Conservation (phyloP, 2,888 invertebrate genomes). For the Hirtodrosophila histrioides region DNA sequence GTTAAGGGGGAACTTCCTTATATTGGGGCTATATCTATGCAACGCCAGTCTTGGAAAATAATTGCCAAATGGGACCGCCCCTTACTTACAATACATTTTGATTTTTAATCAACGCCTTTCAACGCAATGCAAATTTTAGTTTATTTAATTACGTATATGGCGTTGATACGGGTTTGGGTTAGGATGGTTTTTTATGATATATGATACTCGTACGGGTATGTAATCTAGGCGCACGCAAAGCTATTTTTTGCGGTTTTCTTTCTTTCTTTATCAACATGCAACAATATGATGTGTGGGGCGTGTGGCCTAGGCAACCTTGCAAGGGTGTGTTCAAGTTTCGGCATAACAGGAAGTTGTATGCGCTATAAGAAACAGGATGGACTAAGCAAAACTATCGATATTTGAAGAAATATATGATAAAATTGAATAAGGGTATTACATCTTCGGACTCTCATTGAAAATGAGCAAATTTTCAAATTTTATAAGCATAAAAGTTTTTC, state of each 20-base stretch:
- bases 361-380: conserved; percentile 1
- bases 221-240: conserved; percentile 37
- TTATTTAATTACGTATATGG: conserved; percentile 37
- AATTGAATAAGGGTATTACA: too few relatives aligned
- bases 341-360: conserved; percentile 16
- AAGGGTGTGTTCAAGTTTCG: conserved; percentile 17
- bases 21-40: conserved; percentile 7
- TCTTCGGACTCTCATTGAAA: too few relatives aligned
- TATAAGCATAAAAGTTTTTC: too few relatives aligned
- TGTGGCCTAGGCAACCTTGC: conserved; percentile 34
- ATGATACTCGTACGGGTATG: conserved; percentile 25
- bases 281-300: conserved; percentile 29
- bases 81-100: conserved; percentile 4
- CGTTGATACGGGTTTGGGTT: conserved; percentile 25
- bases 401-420: too few relatives aligned
- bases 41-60: conserved; percentile 18
- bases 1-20: conserved; percentile 3
- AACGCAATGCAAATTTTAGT: conserved; percentile 46
- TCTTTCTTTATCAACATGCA: conserved; percentile 32
- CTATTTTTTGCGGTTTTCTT: conserved; percentile 47
- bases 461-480: too few relatives aligned
- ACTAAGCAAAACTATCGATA: conserved; percentile 3
- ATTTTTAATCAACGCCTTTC: conserved; percentile 41
- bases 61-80: conserved; percentile 46
- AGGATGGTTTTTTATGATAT: conserved; percentile 29